Conservation (phyloP, 2,797 vertebrate species). For the Enteromius paludinosus region DNA sequence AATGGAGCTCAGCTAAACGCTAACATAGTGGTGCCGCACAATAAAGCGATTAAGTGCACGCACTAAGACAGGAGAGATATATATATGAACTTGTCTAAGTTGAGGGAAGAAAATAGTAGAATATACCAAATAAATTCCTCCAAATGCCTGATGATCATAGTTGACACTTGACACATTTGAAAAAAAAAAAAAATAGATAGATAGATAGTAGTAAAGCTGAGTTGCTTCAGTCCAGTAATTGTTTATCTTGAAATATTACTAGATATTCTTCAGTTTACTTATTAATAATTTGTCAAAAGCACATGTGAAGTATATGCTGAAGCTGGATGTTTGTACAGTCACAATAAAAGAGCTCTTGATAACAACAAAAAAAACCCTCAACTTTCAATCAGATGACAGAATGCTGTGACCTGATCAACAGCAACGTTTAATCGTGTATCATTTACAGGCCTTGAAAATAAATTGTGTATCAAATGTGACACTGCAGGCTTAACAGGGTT, state of each 20-base stretch:
- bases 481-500: background rate
- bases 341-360: too few species aligned
- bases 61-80: too few species aligned
- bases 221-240: background rate
- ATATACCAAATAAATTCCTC: too few species aligned
- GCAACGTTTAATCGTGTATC: background rate
- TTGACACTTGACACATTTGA: too few species aligned
- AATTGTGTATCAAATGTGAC: background rate
- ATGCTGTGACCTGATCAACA: background rate
- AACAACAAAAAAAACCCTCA: background rate
- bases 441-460: background rate
- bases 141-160: background rate
- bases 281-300: background rate
- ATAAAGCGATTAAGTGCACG: too few species aligned
- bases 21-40: too few species aligned
- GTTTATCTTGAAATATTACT: too few species aligned
- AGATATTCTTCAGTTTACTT: too few species aligned
- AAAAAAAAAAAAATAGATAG: background rate
- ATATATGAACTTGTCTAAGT: too few species aligned
- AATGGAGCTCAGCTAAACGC: too few species aligned
- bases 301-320: background rate
- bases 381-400: background rate
- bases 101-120: too few species aligned
- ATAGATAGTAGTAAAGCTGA: background rate
- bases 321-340: too few species aligned